Percentiles rank a stretch among this genome's conserved stretches.
Evolutionary conservation across 1,140 invertebrate species (phyloP).

Genomic region (Melanaphis sacchari): DNA sequence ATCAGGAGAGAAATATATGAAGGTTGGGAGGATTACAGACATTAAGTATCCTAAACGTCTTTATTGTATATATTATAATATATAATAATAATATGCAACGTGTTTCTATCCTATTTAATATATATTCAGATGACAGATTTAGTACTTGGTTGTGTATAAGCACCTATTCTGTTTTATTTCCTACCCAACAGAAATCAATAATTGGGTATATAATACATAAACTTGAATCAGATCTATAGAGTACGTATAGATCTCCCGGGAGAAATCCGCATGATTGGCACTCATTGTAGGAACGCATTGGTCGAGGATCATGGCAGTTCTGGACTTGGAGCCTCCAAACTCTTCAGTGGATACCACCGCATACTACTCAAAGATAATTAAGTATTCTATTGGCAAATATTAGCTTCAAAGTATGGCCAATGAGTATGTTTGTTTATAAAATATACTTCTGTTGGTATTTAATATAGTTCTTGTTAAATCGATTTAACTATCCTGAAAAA

Average conservation of each 20-base stretch:
- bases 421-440: neutral
- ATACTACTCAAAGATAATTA: too few relatives aligned
- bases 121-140: neutral
- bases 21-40: neutral
- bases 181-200: neutral
- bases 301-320: too few relatives aligned
- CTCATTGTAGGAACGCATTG: too few relatives aligned
- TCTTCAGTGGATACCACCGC: neutral
- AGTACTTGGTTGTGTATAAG: neutral
- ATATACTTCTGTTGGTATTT: too few relatives aligned
- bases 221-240: too few relatives aligned
- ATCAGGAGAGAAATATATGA: neutral
- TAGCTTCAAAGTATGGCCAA: neutral
- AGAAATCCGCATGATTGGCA: neutral
- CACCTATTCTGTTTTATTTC: neutral
- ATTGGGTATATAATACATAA: neutral
- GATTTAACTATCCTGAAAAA: too few relatives aligned
- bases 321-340: neutral
- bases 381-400: too few relatives aligned
- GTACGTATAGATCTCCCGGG: too few relatives aligned
- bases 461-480: too few relatives aligned
- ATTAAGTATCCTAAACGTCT: neutral
- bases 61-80: constrained; percentile 10
- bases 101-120: neutral
- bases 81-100: neutral